Evolutionary conservation across 2,113 vertebrate species (phyloP), one percentile per base, ranked within the genome.

Genomic region (Plotosus lineatus): DNA sequence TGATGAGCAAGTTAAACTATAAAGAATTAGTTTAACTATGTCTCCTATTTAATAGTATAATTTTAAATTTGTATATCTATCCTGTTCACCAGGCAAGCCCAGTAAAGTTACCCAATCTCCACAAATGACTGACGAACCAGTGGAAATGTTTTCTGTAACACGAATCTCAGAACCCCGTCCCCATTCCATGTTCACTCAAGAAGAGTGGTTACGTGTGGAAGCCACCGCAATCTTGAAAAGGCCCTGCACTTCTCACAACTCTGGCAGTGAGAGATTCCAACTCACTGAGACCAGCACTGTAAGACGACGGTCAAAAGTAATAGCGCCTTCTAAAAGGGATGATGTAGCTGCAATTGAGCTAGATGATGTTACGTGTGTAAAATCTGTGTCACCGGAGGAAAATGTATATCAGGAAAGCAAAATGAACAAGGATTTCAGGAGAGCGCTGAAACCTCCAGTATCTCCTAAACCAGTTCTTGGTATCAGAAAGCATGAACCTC

Each of bases 401-500:
- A 33, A 6, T 95, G 93, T 0, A 86, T 88, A 68, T 95, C 93
- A 0, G 95, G 96, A 82, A 90, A 90, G 88, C 0, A 85, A 90
- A 2, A 75, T 84, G 23, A 46, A 66, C 2, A 81, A 92, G 0
- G 88, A 90, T 23, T 88, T 89, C 56, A 92, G 94, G 86, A 95
- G 93, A 87, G 91, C 90, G 0, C 86, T 92, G 82, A 98, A 94
- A 88, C 97, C 97, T 0, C 95, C 95, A 0, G 95, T 97, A 42
- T 98, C 97, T 17, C 95, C 96, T 60, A 98, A 99, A 86, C 97
- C 95, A 65, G 83, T 94, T 11, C 89, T 92, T 6, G 88, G 91
- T 76, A 87, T 89, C 0, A 90, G 82, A 85, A 97, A 94, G 88
- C 71, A 88, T 2, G 95, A 96, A 6, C 95, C 94, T 0, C 93